Evolutionary conservation across 2,113 vertebrate species (phyloP), one percentile per base, ranked within the genome.

Genomic region (Datnioides undecimradiatus): DNA sequence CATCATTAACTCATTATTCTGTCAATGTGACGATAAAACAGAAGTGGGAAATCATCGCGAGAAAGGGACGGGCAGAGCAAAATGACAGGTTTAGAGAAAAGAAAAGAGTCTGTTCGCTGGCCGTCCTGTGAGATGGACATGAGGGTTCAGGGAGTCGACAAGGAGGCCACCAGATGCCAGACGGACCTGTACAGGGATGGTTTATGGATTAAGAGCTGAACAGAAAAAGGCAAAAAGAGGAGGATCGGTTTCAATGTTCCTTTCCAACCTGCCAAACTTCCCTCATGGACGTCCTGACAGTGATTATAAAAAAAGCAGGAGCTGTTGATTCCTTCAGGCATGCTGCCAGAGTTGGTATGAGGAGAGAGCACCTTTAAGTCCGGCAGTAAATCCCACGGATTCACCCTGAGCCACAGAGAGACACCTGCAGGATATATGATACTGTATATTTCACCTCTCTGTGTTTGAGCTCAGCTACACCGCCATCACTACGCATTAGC

Each of bases 351-450:
- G 80, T 72, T 75, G 89, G 72, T 81, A 76, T 71, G 75, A 83
- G 71, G 79, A 85, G 79, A 90, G 92, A 69, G 80, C 87, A 82
- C 74, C 82, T 92, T 73, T 86, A 90, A 90, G 77, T 91, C 88
- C 73, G 16, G 46, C 45, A 72, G 80, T 93, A 92, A 88, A 91
- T 90, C 91, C 88, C 73, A 57, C 5, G 21, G 84, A 87, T 86
- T 77, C 73, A 23, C 38, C 36, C 57, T 77, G 87, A 89, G 87
- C 86, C 85, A 38, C 79, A 70, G 82, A 79, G 58, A 81, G 85
- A 92, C 91, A 93, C 92, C 91, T 92, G 89, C 86, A 87, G 78
- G 90, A 93, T 25, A 91, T 12, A 45, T 52, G 91, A 93, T 92
- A 92, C 88, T 75, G 84, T 83, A 85, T 79, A 85, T 84, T 90